Evolutionary conservation across 2,797 vertebrate genomes (phyloP), one percentile per base, ranked within the genome.

Genomic region (Parauchenoglanis punctatus): DNA sequence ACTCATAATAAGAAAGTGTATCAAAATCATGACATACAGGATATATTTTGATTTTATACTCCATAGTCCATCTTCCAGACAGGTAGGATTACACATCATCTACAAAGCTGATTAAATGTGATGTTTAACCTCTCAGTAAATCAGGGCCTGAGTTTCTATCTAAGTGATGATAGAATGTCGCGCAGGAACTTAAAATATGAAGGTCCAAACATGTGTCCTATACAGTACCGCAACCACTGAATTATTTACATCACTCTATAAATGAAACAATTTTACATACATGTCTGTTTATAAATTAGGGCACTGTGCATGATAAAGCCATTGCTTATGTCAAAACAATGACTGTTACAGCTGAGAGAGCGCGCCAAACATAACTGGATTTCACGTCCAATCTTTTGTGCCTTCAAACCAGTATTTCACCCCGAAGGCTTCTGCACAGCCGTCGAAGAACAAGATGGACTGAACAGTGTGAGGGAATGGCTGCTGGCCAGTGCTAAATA

Each of bases 401-500:
- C 40, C 58, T 46, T 81, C 80, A n/a, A n/a, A 63, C 35, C 40
- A 46, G 23, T n/a, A 17, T n/a, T 81, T 81, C 58, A 61, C 35
- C 31, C 78, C 56, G 23, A n/a, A 63, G 56, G 80, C 40, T 63
- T 59, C 77, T 59, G 77, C 77, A 40, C 28, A 35, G 52, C 35
- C 2, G 17, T 58, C 28, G 35, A 8, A 59, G 63, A 28, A 23
- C 35, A 58, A 46, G 61, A 68, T 44, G 58, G 49, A 13, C 68
- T 73, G 77, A 81, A 75, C 49, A 59, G 78, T 77, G 49, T 70
- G 59, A 82, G 52, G 72, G 61, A 88, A 86, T 70, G 77, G 87
- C 72, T 49, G 80, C 87, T 83, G 80, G 83, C 78, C 84, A 58
- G 58, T 83, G 78, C 84, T 86, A 86, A 88, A 86, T 77, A 88